Evolutionary conservation across 2,888 invertebrate species (phyloP).

Genomic region (Anarsia innoxiella): DNA sequence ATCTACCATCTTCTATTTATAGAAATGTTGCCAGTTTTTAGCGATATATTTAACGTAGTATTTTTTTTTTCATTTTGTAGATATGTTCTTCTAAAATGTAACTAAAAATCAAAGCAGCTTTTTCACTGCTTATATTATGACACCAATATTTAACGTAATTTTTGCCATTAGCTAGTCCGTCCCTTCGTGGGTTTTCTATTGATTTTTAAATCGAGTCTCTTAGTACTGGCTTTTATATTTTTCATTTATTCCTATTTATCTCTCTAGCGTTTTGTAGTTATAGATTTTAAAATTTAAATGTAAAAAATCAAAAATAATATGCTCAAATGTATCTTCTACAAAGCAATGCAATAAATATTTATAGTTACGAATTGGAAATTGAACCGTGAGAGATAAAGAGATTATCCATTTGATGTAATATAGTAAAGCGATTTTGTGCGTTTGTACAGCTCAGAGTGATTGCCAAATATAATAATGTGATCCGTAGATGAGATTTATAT

Average conservation of each 20-base stretch:
- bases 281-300: conserved; percentile 3
- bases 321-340: conserved; percentile 1
- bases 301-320: neutral
- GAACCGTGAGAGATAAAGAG: too few relatives aligned
- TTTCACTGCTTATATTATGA: conserved; percentile 16
- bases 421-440: too few relatives aligned
- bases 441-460: conserved; percentile 47
- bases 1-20: conserved; percentile 24
- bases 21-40: conserved; percentile 8
- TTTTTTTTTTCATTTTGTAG: too few relatives aligned
- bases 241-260: neutral
- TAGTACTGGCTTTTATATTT: neutral
- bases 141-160: conserved; percentile 48
- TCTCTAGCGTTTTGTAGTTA: neutral
- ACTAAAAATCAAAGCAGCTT: too few relatives aligned
- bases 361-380: too few relatives aligned
- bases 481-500: conserved; percentile 46
- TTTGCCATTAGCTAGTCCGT: conserved; percentile 58
- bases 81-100: too few relatives aligned
- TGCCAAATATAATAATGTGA: conserved; percentile 68
- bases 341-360: conserved; percentile 3
- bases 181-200: conserved; percentile 41
- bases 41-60: conserved; percentile 3
- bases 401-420: too few relatives aligned
- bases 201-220: neutral